A percentile compares a stretch with the other conserved stretches of the same genome.
phyloP scores from a whole-genome alignment of 2,888 invertebrate genomes.

The Cerceris ruficornis region DNA sequence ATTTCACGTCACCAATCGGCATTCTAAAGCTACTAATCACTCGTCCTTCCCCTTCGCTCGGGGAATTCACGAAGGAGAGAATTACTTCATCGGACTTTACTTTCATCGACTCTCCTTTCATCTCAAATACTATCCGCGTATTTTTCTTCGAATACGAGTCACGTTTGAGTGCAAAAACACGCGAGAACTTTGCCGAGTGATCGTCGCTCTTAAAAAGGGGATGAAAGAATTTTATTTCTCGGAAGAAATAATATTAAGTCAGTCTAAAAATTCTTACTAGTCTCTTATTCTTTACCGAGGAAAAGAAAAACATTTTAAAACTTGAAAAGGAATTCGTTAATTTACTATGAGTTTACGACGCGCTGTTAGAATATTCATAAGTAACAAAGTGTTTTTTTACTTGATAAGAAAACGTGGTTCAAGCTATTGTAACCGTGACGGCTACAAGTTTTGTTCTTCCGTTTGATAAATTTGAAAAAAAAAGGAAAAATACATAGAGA shows the following conservation, averaged over 20 bases:
- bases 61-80: constrained; percentile 22
- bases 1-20: constrained; percentile 20
- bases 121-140: neutral
- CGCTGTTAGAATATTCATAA: neutral
- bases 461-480: no score
- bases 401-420: neutral
- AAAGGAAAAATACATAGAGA: no score
- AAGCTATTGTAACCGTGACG: neutral
- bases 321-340: neutral
- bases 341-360: neutral
- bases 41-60: constrained; percentile 13
- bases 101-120: constrained; percentile 17
- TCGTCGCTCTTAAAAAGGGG: no score
- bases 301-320: neutral
- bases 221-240: no score
- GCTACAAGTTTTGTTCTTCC: no score
- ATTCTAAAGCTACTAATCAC: constrained; percentile 35
- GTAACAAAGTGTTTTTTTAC: neutral
- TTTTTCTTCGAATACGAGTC: neutral
- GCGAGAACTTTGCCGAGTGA: no score
- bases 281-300: neutral
- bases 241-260: no score
- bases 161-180: no score
- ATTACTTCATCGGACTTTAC: constrained; percentile 36
- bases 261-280: no score